Conservation (phyloP, 2,113 vertebrate genomes). For the Lethenteron camtschaticum region DNA sequence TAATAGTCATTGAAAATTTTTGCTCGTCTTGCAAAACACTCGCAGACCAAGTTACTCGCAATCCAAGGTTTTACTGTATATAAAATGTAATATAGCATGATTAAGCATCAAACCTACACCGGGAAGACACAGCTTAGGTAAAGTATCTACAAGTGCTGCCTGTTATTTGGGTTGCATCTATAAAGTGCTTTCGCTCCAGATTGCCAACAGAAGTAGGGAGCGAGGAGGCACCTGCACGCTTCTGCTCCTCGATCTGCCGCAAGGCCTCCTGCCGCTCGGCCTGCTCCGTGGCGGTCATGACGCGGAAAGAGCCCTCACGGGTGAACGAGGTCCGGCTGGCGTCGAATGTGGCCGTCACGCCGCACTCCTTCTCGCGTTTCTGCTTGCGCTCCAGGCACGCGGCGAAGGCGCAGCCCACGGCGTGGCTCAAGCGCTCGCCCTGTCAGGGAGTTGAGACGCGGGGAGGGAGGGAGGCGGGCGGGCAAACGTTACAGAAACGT, state of each 20-base stretch:
- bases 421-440: constrained; percentile 89
- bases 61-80: too few relatives aligned
- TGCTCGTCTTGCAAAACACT: too few relatives aligned
- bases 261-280: constrained; percentile 84
- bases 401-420: constrained; percentile 88
- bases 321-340: constrained; percentile 95
- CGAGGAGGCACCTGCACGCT: background rate
- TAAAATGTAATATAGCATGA: too few relatives aligned
- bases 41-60: too few relatives aligned
- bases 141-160: too few relatives aligned
- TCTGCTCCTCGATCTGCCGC: constrained; percentile 64
- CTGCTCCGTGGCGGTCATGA: constrained; percentile 83
- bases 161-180: too few relatives aligned
- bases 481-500: too few relatives aligned
- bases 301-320: constrained; percentile 84
- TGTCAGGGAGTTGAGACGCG: constrained; percentile 15
- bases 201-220: background rate
- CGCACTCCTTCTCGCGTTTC: constrained; percentile 94
- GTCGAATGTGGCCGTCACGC: constrained; percentile 91
- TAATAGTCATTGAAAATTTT: too few relatives aligned
- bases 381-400: constrained; percentile 91
- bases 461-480: too few relatives aligned
- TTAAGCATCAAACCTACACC: too few relatives aligned
- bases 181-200: too few relatives aligned
- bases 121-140: too few relatives aligned